Percentiles rank a stretch among this genome's conserved stretches.
phyloP scores from a whole-genome alignment of 2,888 invertebrate species.

The Diachrysia chrysitis region DNA sequence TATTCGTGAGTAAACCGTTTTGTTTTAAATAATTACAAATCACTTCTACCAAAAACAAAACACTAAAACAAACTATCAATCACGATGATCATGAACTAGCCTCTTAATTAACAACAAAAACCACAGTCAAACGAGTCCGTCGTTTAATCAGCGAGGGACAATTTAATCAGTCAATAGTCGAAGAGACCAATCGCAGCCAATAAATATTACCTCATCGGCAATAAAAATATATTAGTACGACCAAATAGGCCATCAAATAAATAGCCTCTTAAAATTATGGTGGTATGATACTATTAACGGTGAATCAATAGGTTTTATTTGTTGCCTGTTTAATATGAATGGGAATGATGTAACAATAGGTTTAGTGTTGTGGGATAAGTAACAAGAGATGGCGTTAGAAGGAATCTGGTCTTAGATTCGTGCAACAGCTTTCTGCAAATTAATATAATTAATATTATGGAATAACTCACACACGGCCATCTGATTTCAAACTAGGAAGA shows the following conservation, averaged over 20 bases:
- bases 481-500: too few species aligned
- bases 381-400: neutral
- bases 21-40: too few species aligned
- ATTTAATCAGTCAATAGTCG: constrained; percentile 44
- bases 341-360: constrained; percentile 15
- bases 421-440: too few species aligned
- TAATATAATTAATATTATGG: too few species aligned
- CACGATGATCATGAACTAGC: too few species aligned
- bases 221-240: constrained; percentile 57
- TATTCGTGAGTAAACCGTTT: too few species aligned
- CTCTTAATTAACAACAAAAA: constrained; percentile 41
- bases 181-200: constrained; percentile 29
- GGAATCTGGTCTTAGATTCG: neutral
- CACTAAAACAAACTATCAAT: too few species aligned
- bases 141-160: constrained; percentile 49
- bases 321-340: constrained; percentile 22
- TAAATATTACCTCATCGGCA: constrained; percentile 54
- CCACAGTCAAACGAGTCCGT: constrained; percentile 26
- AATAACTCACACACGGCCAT: too few species aligned
- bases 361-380: neutral
- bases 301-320: constrained; percentile 31
- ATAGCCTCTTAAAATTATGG: constrained; percentile 42
- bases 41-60: neutral
- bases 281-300: constrained; percentile 30
- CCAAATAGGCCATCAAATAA: constrained; percentile 37